These are phyloP conservation scores for Danio aesculapii DNA, from an alignment of 2,797 vertebrate genomes.

Conservation along the genomic window DNA sequence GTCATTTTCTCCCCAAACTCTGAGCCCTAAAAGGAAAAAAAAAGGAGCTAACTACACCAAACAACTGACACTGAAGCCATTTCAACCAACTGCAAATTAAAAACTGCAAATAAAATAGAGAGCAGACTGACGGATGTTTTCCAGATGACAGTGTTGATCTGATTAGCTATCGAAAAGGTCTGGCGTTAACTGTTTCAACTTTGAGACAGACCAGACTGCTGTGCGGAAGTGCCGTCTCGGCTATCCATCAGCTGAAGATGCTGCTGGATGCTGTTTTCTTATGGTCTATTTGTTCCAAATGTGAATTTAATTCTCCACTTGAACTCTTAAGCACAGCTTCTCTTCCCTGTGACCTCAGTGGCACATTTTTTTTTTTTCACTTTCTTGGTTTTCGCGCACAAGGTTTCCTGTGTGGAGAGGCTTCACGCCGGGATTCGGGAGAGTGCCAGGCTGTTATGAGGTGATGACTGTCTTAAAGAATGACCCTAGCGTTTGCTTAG, in stretches of 20 bases:
- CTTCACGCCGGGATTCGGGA: conserved; percentile 28
- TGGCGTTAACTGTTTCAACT: conserved; percentile 46
- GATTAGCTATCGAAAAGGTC: conserved; percentile 55
- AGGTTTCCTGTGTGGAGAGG: conserved; percentile 43
- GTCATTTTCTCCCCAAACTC: conserved; percentile 57
- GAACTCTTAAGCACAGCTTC: conserved; percentile 10
- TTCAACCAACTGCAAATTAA: conserved; percentile 46
- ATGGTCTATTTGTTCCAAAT: conserved; percentile 4
- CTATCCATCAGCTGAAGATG: conserved; percentile 25
- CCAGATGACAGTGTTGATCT: conserved; percentile 59
- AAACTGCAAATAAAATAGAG: neutral
- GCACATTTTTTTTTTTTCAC: neutral
- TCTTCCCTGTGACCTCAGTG: conserved; percentile 23
- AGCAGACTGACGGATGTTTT: conserved; percentile 44
- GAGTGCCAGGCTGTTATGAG: conserved; percentile 61
- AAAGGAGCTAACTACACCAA: conserved; percentile 6
- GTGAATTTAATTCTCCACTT: conserved; percentile 13
- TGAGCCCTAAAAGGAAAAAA: conserved; percentile 20
- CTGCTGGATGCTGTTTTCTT: conserved; percentile 31
- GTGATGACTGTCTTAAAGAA: conserved; percentile 80
- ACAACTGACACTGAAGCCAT: conserved; percentile 24
- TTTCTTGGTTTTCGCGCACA: conserved; percentile 24
- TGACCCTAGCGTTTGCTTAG: conserved; percentile 63
- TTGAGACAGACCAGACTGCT: conserved; percentile 35
- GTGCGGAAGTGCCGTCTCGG: conserved; percentile 21